Conservation (phyloP, 1,140 invertebrate species). For the Aphaenogaster ashmeadi region DNA sequence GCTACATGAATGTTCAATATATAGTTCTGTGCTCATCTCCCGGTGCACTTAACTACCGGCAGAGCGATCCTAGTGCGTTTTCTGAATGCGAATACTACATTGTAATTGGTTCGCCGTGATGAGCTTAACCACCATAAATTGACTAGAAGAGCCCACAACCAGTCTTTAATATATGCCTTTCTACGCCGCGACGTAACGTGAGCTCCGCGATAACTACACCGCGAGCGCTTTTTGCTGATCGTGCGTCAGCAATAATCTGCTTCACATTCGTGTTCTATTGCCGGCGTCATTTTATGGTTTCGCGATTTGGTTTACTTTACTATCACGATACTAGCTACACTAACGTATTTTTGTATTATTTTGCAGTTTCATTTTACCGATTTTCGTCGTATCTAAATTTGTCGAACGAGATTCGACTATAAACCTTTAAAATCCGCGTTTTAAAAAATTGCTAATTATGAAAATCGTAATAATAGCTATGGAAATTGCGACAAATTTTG, state of each 20-base stretch:
- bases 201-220: constrained; percentile 35
- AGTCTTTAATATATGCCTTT: constrained; percentile 61
- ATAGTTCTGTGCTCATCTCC: constrained; percentile 10
- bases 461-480: neutral
- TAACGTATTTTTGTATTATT: no score
- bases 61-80: constrained; percentile 23
- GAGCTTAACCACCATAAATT: constrained; percentile 61
- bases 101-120: constrained; percentile 59
- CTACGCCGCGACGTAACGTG: constrained; percentile 45
- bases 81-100: constrained; percentile 61
- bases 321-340: neutral
- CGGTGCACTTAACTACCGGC: constrained; percentile 14
- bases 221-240: constrained; percentile 49
- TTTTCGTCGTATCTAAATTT: neutral
- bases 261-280: constrained; percentile 28
- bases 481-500: neutral
- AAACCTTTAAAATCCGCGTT: neutral
- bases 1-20: constrained; percentile 3
- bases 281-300: constrained; percentile 27
- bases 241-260: constrained; percentile 53
- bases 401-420: neutral
- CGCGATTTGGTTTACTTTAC: constrained; percentile 1
- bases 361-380: neutral
- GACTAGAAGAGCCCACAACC: constrained; percentile 50
- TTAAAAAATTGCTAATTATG: neutral